Base-by-base conservation (phyloP, 1,140 invertebrate genomes). In the Bathynomus jamesi region DNA sequence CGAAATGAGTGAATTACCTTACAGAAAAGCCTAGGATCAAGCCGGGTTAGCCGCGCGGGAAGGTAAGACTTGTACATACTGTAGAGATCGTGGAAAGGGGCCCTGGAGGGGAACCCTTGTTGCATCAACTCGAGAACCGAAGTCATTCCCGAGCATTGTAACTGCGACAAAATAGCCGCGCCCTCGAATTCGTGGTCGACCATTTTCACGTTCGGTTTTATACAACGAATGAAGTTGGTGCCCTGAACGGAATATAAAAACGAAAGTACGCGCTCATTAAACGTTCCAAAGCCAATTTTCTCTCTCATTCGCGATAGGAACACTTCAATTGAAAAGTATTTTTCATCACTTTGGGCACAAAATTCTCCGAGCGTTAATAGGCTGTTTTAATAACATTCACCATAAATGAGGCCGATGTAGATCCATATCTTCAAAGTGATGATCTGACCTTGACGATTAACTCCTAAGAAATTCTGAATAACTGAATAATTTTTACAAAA, bases 161-260 rank as follows among this genome's bases (percentile, higher is more conserved):
- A 85, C 83, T 98, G 96, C 71, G 91, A 92, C 60, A 98, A 84
- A 79, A 97, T 94, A 67, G 93, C 87, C 46, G 89, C 88, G 29
- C 94, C 95, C 80, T 98, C 95, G 80, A 96, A 94, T 68, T 89
- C 85, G 73, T 91, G 88, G 75, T 92, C 89, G 2, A 93, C 87
- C 95, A 98, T 98, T 82, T 93, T 92, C 46, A 90, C 89, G 84
- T 99, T 99, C 0, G 96, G 96, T 83, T 99, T 99, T 62, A 98
- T 94, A 81, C 96, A 98, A 4, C 96, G 88, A 67, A 99, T 90
- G 81, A 99, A 99, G 84, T 94, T 96, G 46, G 96, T 98, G 28
- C 95, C 95, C 90, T 93, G 78, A 62, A 78, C 80, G 40, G 76
- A 69, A 62, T 24, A 73, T 27, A 31, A 80, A 81, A 65, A 78